Conservation (phyloP, 2,113 vertebrate species). For the Pedetes capensis region DNA sequence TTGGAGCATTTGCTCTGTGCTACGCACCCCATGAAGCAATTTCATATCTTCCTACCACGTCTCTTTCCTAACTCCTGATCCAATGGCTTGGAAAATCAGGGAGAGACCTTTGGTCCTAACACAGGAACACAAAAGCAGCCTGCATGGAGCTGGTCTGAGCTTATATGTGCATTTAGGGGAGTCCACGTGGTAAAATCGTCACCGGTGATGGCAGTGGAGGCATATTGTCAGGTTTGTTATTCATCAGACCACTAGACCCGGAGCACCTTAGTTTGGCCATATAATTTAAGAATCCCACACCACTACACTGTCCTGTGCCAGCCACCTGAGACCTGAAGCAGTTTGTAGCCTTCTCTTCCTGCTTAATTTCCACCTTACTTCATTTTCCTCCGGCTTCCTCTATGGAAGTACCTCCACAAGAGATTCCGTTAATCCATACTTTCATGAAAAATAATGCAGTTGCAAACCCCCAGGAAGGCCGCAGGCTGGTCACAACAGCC, state of each 20-base stretch:
- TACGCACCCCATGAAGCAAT: neutral
- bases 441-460: neutral
- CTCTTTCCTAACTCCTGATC: neutral
- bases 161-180: neutral
- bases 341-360: neutral
- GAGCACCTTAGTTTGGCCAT: neutral
- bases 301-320: neutral
- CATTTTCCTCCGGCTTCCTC: neutral
- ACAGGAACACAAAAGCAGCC: neutral
- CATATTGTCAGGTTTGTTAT: neutral
- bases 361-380: neutral
- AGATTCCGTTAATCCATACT: neutral
- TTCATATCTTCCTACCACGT: too few relatives aligned
- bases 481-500: neutral
- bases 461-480: neutral
- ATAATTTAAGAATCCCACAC: neutral
- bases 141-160: neutral
- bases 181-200: neutral
- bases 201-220: neutral
- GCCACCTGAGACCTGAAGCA: neutral
- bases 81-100: too few relatives aligned
- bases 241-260: neutral
- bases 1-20: neutral
- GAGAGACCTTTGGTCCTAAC: fast-evolving
- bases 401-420: neutral